A percentile compares a stretch with the other conserved stretches of the same genome.
Conservation (phyloP, 2,888 invertebrate species). For the Tenodera sinensis region DNA sequence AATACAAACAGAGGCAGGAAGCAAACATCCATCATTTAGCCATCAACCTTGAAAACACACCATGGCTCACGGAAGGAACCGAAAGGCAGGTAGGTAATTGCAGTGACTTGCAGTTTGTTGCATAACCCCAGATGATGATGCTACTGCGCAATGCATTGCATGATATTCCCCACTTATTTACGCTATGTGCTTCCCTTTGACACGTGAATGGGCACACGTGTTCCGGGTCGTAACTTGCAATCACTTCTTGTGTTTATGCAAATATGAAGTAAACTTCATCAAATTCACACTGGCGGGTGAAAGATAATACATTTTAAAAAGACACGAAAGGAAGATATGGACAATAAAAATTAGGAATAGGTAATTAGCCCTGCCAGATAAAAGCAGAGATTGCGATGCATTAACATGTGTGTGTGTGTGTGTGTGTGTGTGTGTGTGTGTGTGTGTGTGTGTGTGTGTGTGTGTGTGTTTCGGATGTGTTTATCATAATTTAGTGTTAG, state of each 20-base stretch:
- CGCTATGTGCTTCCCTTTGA: neutral
- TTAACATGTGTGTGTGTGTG: too few species aligned
- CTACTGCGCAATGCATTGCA: neutral
- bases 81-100: neutral
- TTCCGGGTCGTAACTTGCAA: neutral
- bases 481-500: too few species aligned
- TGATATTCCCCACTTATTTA: neutral
- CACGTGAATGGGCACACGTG: neutral
- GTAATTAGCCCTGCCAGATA: too few species aligned
- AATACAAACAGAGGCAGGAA: neutral
- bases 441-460: too few species aligned
- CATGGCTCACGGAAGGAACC: neutral
- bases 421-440: too few species aligned
- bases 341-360: too few species aligned
- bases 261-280: too few species aligned
- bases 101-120: neutral
- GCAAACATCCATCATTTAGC: neutral
- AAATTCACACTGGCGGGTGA: too few species aligned
- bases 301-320: too few species aligned
- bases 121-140: neutral
- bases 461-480: too few species aligned
- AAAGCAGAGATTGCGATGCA: too few species aligned
- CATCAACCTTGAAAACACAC: neutral
- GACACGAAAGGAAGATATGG: too few species aligned
- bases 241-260: neutral